These are phyloP conservation scores for Chiloscyllium plagiosum DNA, from an alignment of 2,113 vertebrate species.

Conservation along the genomic window DNA sequence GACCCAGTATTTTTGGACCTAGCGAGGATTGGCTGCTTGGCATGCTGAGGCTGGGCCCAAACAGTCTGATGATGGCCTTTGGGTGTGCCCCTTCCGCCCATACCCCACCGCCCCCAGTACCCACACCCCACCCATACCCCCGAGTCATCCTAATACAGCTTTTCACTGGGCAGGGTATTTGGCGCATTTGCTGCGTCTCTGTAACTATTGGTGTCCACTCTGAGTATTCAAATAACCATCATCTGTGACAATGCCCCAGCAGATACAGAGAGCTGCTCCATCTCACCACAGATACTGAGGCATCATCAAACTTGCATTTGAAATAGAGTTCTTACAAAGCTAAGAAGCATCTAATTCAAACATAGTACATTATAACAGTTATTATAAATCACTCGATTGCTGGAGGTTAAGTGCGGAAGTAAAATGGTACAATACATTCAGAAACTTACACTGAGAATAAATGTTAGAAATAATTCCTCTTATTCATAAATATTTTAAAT, in stretches of 20 bases:
- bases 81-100: neutral
- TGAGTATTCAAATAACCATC: neutral
- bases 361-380: neutral
- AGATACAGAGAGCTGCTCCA: neutral
- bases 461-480: neutral
- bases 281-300: neutral
- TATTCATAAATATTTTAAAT: neutral
- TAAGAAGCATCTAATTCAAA: neutral
- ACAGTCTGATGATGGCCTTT: neutral
- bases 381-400: neutral
- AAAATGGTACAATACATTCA: neutral
- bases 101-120: neutral
- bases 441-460: neutral
- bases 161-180: neutral
- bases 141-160: neutral
- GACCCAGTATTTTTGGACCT: neutral
- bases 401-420: neutral
- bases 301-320: neutral
- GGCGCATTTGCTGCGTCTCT: neutral
- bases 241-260: neutral
- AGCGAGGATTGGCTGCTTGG: neutral
- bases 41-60: neutral
- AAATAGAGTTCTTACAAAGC: neutral
- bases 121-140: neutral
- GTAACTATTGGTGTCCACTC: no score